Percentiles rank a stretch among this genome's conserved stretches.
Conservation (phyloP, 2,888 invertebrate species). For the Microctonus hyperodae region DNA sequence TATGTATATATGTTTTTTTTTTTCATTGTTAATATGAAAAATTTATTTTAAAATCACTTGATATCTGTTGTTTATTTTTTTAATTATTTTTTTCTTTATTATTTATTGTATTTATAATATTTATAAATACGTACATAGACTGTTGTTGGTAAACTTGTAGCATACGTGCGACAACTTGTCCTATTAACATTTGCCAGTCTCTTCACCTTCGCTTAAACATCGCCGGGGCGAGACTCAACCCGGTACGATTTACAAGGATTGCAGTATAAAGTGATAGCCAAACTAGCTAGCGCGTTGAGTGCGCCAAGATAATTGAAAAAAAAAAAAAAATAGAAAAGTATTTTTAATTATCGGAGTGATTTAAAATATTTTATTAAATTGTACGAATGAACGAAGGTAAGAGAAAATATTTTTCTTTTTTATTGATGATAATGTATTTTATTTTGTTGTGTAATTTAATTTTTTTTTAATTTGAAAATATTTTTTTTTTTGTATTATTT, state of each 20-base stretch:
- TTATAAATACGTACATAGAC: background rate
- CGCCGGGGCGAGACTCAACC: conserved; percentile 3
- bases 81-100: no score
- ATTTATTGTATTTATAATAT: background rate
- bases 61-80: no score
- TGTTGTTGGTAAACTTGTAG: conserved; percentile 4
- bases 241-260: conserved; percentile 8
- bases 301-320: background rate
- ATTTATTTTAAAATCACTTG: background rate
- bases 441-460: background rate
- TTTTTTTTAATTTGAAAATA: no score
- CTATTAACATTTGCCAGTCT: conserved; percentile 16
- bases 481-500: no score
- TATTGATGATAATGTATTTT: no score
- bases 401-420: no score
- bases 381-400: conserved; percentile 16
- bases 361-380: background rate
- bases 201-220: conserved; percentile 12
- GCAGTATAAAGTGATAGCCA: conserved; percentile 21
- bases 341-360: background rate
- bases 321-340: no score
- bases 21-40: no score
- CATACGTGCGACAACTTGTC: conserved; percentile 5
- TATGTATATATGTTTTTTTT: background rate
- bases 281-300: background rate